Base-by-base conservation (phyloP, 1,140 invertebrate genomes). In the Panagrolaimus sp. region DNA sequence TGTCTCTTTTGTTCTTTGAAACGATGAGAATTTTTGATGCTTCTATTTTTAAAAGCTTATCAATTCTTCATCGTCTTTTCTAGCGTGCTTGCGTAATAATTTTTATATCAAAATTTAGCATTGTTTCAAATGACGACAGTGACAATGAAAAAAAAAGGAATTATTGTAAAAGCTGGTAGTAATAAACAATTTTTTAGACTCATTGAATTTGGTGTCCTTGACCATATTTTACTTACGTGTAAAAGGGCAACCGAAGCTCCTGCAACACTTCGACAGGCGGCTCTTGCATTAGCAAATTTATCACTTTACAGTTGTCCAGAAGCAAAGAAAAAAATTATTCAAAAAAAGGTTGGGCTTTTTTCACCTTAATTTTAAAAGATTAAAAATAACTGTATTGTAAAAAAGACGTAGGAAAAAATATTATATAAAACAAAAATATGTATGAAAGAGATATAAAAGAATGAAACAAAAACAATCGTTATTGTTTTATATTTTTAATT, bases 321-420 rank as follows among this genome's bases (percentile, higher is more conserved):
- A 79, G 96, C 96, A 80, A 96, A 98, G 83, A 92, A 96, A 85
- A 90, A 91, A 0, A 98, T 98, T 93, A 96, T 97, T 67, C 91
- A 92, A 77, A 86, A 91, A 65, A 86, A 86, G 68, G 85, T 78
- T 31, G 25, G 71, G 61, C 46, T 47, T 27, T 16, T 11, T 25
- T 3, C 63, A 64, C 63, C n/a, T 23, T 5, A 20, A 4, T 23
- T 11, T 16, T 61, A 14, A 20, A 25, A 66, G 42, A 68, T 64
- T 66, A 16, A 66, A 16, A 14, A 16, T 25, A 64, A 67, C 38
- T 61, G 45, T 67, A 62, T 31, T 25, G 31, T 38, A 38, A 38
- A 38, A 38, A 38, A 38, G 31, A 38, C 31, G 31, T 38, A 38
- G 31, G 31, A 38, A 38, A 38, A 38, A 38, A 38, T 38, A 38